Evolutionary conservation across 2,888 invertebrate species (phyloP), one percentile per base, ranked within the genome.

Genomic region (Arrhopalites spinosus): DNA sequence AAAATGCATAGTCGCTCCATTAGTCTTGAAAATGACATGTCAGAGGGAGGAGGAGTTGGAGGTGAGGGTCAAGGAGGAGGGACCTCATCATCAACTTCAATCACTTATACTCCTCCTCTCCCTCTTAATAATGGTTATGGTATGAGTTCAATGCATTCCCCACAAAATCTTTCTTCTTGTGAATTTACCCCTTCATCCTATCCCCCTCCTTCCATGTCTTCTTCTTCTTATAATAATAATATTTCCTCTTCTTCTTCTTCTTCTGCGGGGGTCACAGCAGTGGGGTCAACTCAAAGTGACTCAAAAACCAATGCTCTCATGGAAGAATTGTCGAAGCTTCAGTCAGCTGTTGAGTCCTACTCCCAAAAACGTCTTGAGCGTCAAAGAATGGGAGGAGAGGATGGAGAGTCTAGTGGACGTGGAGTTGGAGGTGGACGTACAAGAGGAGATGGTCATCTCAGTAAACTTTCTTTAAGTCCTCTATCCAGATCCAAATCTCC

Each of bases 241-340:
- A n/a, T n/a, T n/a, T n/a, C n/a, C n/a, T 13, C 8, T 13, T 17
- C 66, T 15, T 56, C 67, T 27, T 25, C 74, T 7, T 23, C 43
- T 53, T n/a, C 61, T 29, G n/a, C 66, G 50, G 1, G 59, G 11
- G 5, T 27, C 17, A 36, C 43, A 13, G 5, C 63, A 25, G 23
- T 25, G 63, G 36, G 3, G 23, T 77, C 67, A 2, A 59, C 74
- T 13, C 73, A 75, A 67, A 67, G 59, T 29, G 80, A 81, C 69
- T 79, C 81, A 15, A 81, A 83, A 66, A 78, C 82, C 0, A 80
- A 75, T 66, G 81, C 81, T 27, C 78, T 83, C 15, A 82, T 83
- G 82, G 81, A 82, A 69, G 82, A 82, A 71, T 73, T 82, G 25
- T 78, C 78, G 63, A 81, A 81, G 66, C 80, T 83, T 43, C 83